Evolutionary conservation across 2,888 invertebrate genomes (phyloP).

Genomic region (Melieria crassipennis): DNA sequence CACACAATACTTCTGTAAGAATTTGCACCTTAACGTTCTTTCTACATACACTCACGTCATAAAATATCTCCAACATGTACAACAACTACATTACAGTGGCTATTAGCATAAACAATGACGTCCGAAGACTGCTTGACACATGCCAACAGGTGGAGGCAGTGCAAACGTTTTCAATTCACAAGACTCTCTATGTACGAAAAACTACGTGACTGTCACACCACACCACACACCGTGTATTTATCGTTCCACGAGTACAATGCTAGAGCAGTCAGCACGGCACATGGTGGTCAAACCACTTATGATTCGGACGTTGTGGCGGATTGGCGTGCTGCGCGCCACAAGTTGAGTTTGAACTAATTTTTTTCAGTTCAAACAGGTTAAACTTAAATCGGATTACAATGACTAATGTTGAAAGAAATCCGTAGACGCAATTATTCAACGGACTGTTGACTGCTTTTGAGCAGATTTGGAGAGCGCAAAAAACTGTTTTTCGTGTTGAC

Average conservation of each 20-base stretch:
- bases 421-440: not conserved
- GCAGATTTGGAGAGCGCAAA: not conserved
- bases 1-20: too few relatives aligned
- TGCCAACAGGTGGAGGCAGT: slow-evolving; percentile 2
- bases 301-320: too few relatives aligned
- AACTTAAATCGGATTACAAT: not conserved
- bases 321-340: not conserved
- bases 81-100: too few relatives aligned
- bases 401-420: not conserved
- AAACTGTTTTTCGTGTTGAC: too few relatives aligned
- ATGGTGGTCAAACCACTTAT: slow-evolving; percentile 20
- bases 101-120: too few relatives aligned
- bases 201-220: not conserved
- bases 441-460: not conserved
- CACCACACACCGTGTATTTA: not conserved
- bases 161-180: not conserved
- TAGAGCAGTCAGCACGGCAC: not conserved
- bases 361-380: slow-evolving; percentile 7
- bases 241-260: not conserved
- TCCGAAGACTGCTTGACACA: not conserved
- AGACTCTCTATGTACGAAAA: not conserved
- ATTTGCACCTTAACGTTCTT: too few relatives aligned
- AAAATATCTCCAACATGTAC: too few relatives aligned
- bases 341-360: slow-evolving; percentile 11
- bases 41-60: too few relatives aligned